phyloP scores from a whole-genome alignment of 1,140 invertebrate genomes.

The Zaprionus davidi region DNA sequence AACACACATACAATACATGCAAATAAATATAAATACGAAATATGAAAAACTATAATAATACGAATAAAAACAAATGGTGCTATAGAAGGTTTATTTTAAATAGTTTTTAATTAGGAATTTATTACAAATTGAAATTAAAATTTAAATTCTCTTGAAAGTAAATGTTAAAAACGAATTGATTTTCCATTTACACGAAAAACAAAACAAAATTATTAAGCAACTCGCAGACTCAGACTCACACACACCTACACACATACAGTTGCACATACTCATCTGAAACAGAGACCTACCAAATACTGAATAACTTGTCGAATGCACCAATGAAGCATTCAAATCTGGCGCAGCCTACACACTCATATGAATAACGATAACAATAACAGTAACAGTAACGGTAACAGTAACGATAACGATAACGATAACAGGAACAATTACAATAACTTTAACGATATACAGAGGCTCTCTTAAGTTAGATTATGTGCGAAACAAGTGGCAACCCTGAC shows the following conservation, averaged over 20 bases:
- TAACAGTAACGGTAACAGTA: slow-evolving; percentile 44
- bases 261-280: slow-evolving; percentile 31
- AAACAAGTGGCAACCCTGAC: slow-evolving; percentile 56
- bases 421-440: slow-evolving; percentile 42
- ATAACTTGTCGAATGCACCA: slow-evolving; percentile 69
- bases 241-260: slow-evolving; percentile 33
- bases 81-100: slow-evolving; percentile 84
- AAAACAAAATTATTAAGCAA: slow-evolving; percentile 78
- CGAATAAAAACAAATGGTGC: slow-evolving; percentile 83
- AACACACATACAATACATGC: slow-evolving; percentile 35
- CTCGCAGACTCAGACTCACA: slow-evolving; percentile 37
- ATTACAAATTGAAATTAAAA: slow-evolving; percentile 46
- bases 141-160: slow-evolving; percentile 47
- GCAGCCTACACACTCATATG: slow-evolving; percentile 52
- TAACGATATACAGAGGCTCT: slow-evolving; percentile 73
- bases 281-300: slow-evolving; percentile 64
- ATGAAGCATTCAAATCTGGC: slow-evolving; percentile 43
- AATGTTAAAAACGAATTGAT: slow-evolving; percentile 69
- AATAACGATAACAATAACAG: slow-evolving; percentile 39
- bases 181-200: slow-evolving; percentile 64
- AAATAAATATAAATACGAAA: slow-evolving; percentile 48
- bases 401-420: slow-evolving; percentile 48
- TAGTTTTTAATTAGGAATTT: slow-evolving; percentile 72
- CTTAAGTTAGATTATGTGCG: slow-evolving; percentile 72
- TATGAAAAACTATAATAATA: slow-evolving; percentile 56